Base-by-base conservation (phyloP, 1,140 invertebrate species). In the Cardiocondyla obscurior region DNA sequence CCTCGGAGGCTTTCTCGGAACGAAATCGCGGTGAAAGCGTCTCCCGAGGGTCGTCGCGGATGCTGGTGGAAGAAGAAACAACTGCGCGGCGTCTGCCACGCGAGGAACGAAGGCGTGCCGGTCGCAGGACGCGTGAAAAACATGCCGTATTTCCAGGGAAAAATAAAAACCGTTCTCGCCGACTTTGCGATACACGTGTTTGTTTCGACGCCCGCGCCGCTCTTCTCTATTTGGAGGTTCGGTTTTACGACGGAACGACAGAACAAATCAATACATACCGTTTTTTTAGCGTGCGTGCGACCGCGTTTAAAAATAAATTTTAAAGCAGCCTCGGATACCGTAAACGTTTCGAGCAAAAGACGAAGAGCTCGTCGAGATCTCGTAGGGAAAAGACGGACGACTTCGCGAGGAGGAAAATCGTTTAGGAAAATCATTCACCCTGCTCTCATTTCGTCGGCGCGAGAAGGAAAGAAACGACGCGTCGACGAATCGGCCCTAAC, bases 11-110 rank as follows among this genome's bases (percentile, higher is more conserved):
- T 85, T 82, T 79, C 84, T 74, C 64, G 58, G 39, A 53, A 58
- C 51, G 53, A 67, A 81, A 57, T 73, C 58, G 67, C 14, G 85
- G 85, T 86, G 85, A 87, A 87, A 87, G 85, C 81, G 74, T 77
- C 62, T 79, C 74, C 65, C 22, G 46, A 14, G 16, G 60, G 44
- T 65, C 58, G 46, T 10, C 22, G 19, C 39, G 72, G 72, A 76
- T 53, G 22, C 30, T n/a, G n/a, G 14, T 39, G 33, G 16, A n/a
- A n/a, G 33, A 79, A 64, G 73, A 49, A 57, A 36, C 16, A 69
- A 67, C 53, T 79, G 30, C 62, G 62, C 62, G 39, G 60, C 22
- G 30, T 77, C 57, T 49, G 36, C 28, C 16, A 53, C 19, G 28
- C 33, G 8, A 14, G 42, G 39, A 16, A 67, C 16, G 2, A n/a